These are phyloP conservation scores for Bombus huntii DNA, from an alignment of 1,140 invertebrate genomes.

Conservation along the genomic window DNA sequence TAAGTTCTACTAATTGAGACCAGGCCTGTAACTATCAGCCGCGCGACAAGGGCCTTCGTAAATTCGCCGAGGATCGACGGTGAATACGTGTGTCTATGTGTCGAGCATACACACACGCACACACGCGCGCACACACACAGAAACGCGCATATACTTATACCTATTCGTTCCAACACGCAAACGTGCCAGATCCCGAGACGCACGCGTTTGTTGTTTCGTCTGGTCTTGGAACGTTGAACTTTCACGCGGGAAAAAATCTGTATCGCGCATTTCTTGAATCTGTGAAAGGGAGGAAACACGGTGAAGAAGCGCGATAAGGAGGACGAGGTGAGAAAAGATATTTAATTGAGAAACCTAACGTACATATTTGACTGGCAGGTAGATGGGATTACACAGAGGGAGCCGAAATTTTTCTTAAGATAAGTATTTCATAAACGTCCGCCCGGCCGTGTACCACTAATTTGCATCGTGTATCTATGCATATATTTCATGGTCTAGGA, in stretches of 20 bases:
- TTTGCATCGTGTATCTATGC: constrained; percentile 51
- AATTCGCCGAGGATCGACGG: constrained; percentile 59
- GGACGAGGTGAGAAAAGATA: not conserved
- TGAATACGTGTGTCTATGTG: not conserved
- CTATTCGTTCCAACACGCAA: not conserved
- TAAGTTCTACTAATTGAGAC: constrained; percentile 84
- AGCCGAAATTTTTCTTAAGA: constrained; percentile 11
- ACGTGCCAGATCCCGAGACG: not conserved
- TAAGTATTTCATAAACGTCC: constrained; percentile 31
- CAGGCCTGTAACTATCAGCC: constrained; percentile 77
- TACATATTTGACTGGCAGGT: not conserved
- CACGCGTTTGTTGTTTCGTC: not conserved
- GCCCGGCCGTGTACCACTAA: constrained; percentile 26
- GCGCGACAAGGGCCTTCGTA: constrained; percentile 68
- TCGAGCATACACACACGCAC: no score
- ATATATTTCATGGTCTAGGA: constrained; percentile 55
- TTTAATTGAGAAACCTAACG: not conserved
- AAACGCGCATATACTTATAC: not conserved
- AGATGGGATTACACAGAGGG: not conserved
- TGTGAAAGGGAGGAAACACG: no score
- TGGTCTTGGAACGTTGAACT: constrained; percentile 9
- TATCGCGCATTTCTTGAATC: not conserved
- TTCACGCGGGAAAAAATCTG: constrained; percentile 14
- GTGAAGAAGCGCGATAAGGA: accelerated
- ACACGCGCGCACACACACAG: no score